These are phyloP conservation scores for Sciurus vulgaris DNA, from an alignment of 2,797 vertebrate species.

Conservation along the genomic window DNA sequence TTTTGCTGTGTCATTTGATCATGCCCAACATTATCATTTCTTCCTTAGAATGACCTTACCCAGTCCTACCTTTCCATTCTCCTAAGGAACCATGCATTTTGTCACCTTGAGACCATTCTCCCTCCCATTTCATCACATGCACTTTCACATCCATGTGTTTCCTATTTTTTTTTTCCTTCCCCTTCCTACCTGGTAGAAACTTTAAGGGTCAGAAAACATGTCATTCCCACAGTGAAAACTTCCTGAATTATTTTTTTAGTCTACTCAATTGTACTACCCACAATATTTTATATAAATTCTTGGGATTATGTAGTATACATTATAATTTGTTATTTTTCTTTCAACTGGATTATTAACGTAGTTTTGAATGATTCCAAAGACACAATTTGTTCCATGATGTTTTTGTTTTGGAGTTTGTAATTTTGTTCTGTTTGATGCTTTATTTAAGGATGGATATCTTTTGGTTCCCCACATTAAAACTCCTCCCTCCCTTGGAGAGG, in stretches of 20 bases:
- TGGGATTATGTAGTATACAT: not conserved
- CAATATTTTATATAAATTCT: not conserved
- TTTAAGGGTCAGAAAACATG: not conserved
- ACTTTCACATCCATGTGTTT: not conserved
- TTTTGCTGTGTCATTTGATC: not conserved
- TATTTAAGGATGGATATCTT: not conserved
- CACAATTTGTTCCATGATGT: not conserved
- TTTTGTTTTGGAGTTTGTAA: not conserved
- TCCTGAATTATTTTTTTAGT: not conserved
- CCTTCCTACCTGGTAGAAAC: not conserved
- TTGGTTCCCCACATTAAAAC: not conserved
- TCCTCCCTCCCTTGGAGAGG: too few species aligned
- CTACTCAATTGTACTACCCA: not conserved
- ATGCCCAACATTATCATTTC: not conserved
- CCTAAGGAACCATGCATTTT: not conserved
- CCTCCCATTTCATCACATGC: not conserved
- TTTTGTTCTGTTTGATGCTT: not conserved
- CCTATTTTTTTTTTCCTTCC: not conserved
- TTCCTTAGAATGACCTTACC: not conserved
- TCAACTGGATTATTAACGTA: not conserved
- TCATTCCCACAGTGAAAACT: not conserved
- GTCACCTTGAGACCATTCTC: not conserved
- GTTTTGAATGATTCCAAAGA: not conserved
- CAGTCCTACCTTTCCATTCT: not conserved
- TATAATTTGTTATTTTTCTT: conserved; percentile 21